Base-by-base conservation (phyloP, 2,113 vertebrate species). In the Phyllostomus discolor region DNA sequence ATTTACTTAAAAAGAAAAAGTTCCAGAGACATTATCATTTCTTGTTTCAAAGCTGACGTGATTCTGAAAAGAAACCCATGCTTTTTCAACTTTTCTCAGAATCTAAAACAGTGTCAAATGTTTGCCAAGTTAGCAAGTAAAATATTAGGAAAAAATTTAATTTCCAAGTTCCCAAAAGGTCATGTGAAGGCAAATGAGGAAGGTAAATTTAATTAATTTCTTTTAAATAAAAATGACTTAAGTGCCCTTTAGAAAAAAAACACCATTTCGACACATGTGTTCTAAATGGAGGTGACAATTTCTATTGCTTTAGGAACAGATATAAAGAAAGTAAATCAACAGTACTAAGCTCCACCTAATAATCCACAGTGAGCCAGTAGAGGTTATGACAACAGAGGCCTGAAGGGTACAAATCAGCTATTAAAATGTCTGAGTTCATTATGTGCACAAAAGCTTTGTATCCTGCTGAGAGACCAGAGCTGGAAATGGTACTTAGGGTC, bases 171-270 rank as follows among this genome's bases (percentile, higher is more conserved):
- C 96, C 92, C 84, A 88, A 97, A 97, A 97, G 97, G 93, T 98
- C 97, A 91, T 66, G 43, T 86, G 72, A 70, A 97, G 89, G 89
- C 95, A 97, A 98, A 97, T 96, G 82, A 93, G 54, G 31, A 93
- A 93, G 97, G 96, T 89, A 96, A 95, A 92, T 96, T 92, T 97
- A 97, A 97, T 98, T 96, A 95, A 96, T 97, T 96, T 95, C 85
- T 96, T 97, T 96, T 93, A 98, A 98, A 98, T 98, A 98, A 96
- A 96, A 97, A 98, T 98, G 98, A 98, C 98, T 98, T 96, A 96
- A 43, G 1, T 98, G 95, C 96, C 97, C 97, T 98, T 98, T 98
- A 95, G 17, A 97, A 93, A 96, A 96, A 76, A 94, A 92, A 75
- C 48, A n/a, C 95, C 97, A 97, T 98, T 98, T 88, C 92, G 96